phyloP scores from a whole-genome alignment of 2,888 invertebrate species.

The Sminthurides aquaticus region DNA sequence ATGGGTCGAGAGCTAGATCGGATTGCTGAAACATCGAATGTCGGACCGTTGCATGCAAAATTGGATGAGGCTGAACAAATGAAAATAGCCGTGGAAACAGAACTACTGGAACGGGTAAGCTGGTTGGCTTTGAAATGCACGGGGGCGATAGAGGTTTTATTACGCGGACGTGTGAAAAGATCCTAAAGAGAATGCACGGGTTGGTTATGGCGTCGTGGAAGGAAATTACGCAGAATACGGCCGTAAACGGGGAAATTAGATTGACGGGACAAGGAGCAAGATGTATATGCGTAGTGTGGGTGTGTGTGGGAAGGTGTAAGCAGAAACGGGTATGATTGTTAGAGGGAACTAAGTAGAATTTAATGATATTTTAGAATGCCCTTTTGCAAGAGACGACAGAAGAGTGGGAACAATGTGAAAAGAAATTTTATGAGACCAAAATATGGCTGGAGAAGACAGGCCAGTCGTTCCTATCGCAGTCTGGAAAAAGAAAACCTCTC shows the following conservation, averaged over 20 bases:
- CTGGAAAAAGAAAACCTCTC: constrained; percentile 76
- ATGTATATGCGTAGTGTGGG: too few species aligned
- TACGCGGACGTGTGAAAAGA: too few species aligned
- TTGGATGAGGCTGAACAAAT: constrained; percentile 78
- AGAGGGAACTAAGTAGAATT: too few species aligned
- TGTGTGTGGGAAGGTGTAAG: too few species aligned
- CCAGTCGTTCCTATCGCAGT: constrained; percentile 66
- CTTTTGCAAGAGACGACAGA: constrained; percentile 83
- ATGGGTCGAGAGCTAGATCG: constrained; percentile 84
- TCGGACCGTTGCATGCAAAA: constrained; percentile 75
- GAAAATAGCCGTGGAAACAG: constrained; percentile 74
- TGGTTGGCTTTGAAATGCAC: too few species aligned
- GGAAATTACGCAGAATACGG: too few species aligned
- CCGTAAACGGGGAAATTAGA: too few species aligned
- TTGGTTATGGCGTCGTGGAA: too few species aligned
- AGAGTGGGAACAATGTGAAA: constrained; percentile 94
- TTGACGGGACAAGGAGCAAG: too few species aligned
- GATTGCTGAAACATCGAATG: constrained; percentile 73
- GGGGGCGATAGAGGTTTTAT: too few species aligned
- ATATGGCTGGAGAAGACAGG: constrained; percentile 82
- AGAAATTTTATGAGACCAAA: constrained; percentile 80
- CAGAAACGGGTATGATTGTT: too few species aligned
- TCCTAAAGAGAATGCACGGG: too few species aligned
- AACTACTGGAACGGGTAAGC: constrained; percentile 72
- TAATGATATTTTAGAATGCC: constrained; percentile 64